Conservation (phyloP, 2,888 invertebrate species). For the Polyploca ridens region DNA sequence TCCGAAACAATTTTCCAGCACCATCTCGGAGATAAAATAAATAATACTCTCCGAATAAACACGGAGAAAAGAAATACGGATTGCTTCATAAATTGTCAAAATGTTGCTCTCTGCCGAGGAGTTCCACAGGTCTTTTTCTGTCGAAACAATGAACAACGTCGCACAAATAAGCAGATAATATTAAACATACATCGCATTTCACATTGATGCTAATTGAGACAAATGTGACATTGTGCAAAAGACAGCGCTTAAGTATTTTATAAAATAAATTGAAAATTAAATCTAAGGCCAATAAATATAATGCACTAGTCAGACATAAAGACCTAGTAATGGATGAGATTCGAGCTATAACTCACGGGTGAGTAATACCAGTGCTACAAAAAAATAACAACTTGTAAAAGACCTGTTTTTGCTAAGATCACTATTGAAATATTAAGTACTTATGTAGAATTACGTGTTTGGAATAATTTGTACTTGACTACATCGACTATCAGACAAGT, state of each 20-base stretch:
- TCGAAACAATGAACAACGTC: constrained; percentile 65
- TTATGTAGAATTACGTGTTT: background rate
- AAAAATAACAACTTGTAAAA: background rate
- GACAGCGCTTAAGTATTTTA: constrained; percentile 30
- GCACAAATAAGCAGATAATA: constrained; percentile 65
- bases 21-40: constrained; percentile 70
- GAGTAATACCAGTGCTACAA: background rate
- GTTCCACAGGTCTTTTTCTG: constrained; percentile 58
- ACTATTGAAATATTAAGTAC: background rate
- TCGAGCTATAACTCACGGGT: background rate
- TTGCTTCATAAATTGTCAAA: constrained; percentile 81
- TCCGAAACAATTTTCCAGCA: constrained; percentile 73
- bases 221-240: constrained; percentile 45
- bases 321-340: background rate
- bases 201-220: constrained; percentile 60
- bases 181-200: constrained; percentile 41
- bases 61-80: constrained; percentile 68
- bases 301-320: background rate
- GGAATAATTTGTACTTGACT: background rate
- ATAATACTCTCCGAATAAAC: constrained; percentile 74
- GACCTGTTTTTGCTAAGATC: background rate
- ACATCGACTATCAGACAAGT: constrained; percentile 17
- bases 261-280: background rate
- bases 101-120: constrained; percentile 61
- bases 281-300: background rate